These are phyloP conservation scores for Listronotus bonariensis DNA, from an alignment of 1,140 invertebrate species.

Conservation along the genomic window DNA sequence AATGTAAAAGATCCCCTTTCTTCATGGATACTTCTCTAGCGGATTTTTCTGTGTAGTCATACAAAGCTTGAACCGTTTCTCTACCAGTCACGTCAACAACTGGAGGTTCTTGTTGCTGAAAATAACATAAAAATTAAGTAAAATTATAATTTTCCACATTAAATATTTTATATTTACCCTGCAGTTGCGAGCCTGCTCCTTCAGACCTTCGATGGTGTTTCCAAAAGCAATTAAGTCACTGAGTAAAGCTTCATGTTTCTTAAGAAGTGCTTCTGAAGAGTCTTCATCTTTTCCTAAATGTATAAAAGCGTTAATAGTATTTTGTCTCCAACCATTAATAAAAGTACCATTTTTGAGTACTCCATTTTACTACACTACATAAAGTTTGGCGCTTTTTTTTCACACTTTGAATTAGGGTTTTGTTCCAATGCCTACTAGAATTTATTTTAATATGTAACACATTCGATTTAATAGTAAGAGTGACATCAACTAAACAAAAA, in stretches of 20 bases:
- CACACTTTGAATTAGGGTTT: too few species aligned
- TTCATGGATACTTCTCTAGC: slow-evolving; percentile 99
- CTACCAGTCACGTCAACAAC: slow-evolving; percentile 93
- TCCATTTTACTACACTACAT: too few species aligned
- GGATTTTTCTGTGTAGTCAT: slow-evolving; percentile 98
- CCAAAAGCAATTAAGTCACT: slow-evolving; percentile 97
- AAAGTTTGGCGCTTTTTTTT: too few species aligned
- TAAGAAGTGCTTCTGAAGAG: slow-evolving; percentile 94
- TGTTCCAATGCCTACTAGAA: too few species aligned
- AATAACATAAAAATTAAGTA: slow-evolving; percentile 15
- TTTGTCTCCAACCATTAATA: too few species aligned
- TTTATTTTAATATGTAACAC: too few species aligned
- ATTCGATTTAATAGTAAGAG: too few species aligned
- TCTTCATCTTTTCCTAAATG: slow-evolving; percentile 93
- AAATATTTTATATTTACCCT: slow-evolving; percentile 60
- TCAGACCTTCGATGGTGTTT: slow-evolving; percentile 87
- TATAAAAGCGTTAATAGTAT: too few species aligned
- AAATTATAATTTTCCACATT: slow-evolving; percentile 38
- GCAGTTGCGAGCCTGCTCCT: slow-evolving; percentile 93
- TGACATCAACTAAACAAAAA: too few species aligned
- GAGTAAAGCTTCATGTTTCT: slow-evolving; percentile 97
- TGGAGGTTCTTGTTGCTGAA: slow-evolving; percentile 92
- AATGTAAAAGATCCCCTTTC: slow-evolving; percentile 94
- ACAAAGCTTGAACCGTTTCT: slow-evolving; percentile 96
- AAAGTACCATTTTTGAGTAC: too few species aligned